Conservation (phyloP, 1,140 invertebrate genomes). For the Heliconius hewitsoni region DNA sequence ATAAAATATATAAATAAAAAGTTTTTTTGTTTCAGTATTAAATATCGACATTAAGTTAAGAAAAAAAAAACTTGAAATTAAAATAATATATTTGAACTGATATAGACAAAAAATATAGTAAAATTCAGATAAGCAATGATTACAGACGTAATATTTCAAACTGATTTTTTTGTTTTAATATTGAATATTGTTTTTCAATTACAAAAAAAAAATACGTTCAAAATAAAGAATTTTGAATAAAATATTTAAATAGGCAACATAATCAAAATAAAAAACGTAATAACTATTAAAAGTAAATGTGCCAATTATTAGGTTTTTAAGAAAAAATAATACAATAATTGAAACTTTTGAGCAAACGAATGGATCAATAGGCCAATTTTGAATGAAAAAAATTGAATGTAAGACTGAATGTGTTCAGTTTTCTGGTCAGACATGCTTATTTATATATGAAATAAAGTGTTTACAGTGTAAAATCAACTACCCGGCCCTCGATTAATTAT, state of each 20-base stretch:
- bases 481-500: not conserved
- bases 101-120: too few species aligned
- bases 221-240: too few species aligned
- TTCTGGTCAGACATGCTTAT: constrained; percentile 21
- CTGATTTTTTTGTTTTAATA: not conserved
- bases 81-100: too few species aligned
- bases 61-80: not conserved
- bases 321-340: not conserved
- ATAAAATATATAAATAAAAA: not conserved
- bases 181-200: not conserved
- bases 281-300: not conserved
- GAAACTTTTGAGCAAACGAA: not conserved
- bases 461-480: not conserved
- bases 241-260: too few species aligned
- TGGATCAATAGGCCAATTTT: not conserved
- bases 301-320: constrained; percentile 12
- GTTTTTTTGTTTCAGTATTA: not conserved
- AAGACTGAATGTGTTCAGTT: constrained; percentile 28
- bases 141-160: too few species aligned
- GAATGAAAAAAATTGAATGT: not conserved
- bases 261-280: too few species aligned
- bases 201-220: not conserved
- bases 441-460: not conserved
- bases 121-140: too few species aligned
- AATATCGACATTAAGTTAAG: not conserved